Percentiles rank a stretch among this genome's conserved stretches.
Conservation (phyloP, 2,113 vertebrate species). For the Oncorhynchus tshawytscha region DNA sequence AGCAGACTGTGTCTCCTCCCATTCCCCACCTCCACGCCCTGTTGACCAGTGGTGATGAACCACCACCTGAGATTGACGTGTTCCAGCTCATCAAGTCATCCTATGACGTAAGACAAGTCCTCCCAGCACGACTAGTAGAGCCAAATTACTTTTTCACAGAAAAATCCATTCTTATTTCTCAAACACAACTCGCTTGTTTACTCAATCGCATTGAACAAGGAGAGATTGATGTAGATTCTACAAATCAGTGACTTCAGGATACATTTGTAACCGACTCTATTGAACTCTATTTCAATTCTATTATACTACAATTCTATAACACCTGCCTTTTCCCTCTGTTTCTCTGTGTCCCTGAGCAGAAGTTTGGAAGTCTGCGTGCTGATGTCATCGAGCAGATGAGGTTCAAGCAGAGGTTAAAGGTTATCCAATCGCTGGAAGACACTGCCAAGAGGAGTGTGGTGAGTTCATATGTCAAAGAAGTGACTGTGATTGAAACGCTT, state of each 20-base stretch:
- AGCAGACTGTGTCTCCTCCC: slow-evolving; percentile 83
- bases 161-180: background rate
- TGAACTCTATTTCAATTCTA: too few relatives aligned
- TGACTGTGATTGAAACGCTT: background rate
- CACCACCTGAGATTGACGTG: slow-evolving; percentile 85
- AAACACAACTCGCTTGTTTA: too few relatives aligned
- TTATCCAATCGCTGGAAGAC: slow-evolving; percentile 96
- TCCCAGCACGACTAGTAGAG: background rate
- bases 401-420: slow-evolving; percentile 96
- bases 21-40: slow-evolving; percentile 90
- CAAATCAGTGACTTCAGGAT: too few relatives aligned
- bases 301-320: too few relatives aligned
- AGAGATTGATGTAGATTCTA: too few relatives aligned
- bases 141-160: background rate
- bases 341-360: slow-evolving; percentile 70
- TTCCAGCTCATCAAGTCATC: slow-evolving; percentile 92
- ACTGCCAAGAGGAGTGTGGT: slow-evolving; percentile 97
- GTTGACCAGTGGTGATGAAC: slow-evolving; percentile 85
- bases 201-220: too few relatives aligned
- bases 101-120: slow-evolving; percentile 83
- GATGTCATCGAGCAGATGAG: slow-evolving; percentile 98
- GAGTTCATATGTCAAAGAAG: slow-evolving; percentile 45
- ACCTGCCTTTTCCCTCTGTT: background rate
- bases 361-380: slow-evolving; percentile 85
- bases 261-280: too few relatives aligned